A percentile compares a stretch with the other conserved stretches of the same genome.
Evolutionary conservation across 2,113 vertebrate genomes (phyloP).

Genomic region (Malurus elegans): DNA sequence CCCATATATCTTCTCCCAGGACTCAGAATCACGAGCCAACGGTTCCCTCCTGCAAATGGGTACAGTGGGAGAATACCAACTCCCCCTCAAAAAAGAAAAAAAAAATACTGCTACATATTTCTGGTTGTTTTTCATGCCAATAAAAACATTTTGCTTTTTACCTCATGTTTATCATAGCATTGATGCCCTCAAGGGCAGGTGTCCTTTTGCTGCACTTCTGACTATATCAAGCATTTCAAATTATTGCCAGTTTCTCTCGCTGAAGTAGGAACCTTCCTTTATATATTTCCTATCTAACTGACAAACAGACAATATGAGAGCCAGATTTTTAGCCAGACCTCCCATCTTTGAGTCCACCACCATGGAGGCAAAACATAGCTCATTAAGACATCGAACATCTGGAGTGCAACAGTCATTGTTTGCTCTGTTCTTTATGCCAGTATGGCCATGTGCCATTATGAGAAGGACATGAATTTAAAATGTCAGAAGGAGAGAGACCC

Average conservation of each 20-base stretch:
- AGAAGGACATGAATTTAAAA: conserved; percentile 18
- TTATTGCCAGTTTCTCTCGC: conserved; percentile 19
- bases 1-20: not conserved
- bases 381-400: not conserved
- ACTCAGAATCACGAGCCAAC: not conserved
- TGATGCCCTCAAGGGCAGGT: conserved; percentile 29
- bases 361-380: not conserved
- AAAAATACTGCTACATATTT: not conserved
- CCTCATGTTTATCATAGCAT: not conserved
- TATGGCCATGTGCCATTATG: not conserved
- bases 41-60: not conserved
- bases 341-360: not conserved
- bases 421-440: not conserved
- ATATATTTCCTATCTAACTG: conserved; percentile 1
- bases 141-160: conserved; percentile 28
- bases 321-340: conserved; percentile 6
- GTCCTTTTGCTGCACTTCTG: conserved; percentile 18
- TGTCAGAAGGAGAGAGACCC: not conserved
- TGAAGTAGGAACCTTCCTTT: not conserved
- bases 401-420: not conserved
- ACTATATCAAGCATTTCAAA: conserved; percentile 17
- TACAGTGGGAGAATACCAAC: not conserved
- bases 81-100: not conserved
- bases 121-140: not conserved
- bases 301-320: not conserved